Percentiles rank a stretch among this genome's conserved stretches.
Conservation (phyloP, 2,113 vertebrate species). For the Sylvia atricapilla region DNA sequence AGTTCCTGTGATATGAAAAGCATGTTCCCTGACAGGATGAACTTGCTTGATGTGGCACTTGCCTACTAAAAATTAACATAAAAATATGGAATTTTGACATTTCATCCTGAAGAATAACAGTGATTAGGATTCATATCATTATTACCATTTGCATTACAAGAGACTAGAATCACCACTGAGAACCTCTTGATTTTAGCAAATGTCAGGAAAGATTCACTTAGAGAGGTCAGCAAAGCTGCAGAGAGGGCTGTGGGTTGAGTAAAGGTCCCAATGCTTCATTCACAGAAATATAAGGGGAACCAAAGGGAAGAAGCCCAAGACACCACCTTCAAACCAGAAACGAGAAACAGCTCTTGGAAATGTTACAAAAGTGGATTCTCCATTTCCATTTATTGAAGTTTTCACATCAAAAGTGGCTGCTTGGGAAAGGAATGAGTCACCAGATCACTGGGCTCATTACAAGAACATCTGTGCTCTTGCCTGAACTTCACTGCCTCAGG, state of each 20-base stretch:
- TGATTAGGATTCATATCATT: neutral
- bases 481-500: neutral
- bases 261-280: neutral
- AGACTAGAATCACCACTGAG: neutral
- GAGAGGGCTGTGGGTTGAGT: neutral
- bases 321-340: conserved; percentile 27
- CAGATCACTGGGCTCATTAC: neutral
- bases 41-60: neutral
- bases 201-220: neutral
- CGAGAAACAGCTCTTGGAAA: neutral
- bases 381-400: conserved; percentile 3
- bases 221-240: neutral
- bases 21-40: neutral
- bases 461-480: neutral
- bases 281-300: neutral
- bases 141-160: neutral
- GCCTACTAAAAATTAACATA: neutral
- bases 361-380: neutral
- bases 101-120: neutral
- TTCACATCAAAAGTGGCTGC: conserved; percentile 13
- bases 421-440: conserved; percentile 1
- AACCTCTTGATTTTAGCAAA: neutral
- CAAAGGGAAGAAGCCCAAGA: neutral
- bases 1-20: neutral
- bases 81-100: neutral